Conservation (phyloP, 2,888 invertebrate genomes). For the Spodoptera littoralis region DNA sequence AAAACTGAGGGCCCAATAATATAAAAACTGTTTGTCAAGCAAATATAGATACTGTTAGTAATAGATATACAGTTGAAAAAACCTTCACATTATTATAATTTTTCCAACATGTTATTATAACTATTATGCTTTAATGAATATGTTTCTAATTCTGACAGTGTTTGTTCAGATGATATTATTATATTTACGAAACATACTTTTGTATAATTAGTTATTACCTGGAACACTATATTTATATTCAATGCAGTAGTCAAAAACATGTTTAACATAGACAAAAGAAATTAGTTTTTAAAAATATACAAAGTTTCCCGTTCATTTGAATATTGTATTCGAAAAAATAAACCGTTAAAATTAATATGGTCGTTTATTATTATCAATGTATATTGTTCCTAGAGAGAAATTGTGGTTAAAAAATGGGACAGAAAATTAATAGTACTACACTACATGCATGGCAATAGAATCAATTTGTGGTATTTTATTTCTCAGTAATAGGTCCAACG, state of each 20-base stretch:
- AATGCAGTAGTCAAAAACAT: conserved; percentile 6
- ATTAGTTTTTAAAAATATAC: conserved; percentile 7
- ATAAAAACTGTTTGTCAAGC: conserved; percentile 27
- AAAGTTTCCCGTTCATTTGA: not conserved
- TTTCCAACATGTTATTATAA: conserved; percentile 1
- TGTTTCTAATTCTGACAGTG: conserved; percentile 9
- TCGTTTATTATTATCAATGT: conserved; percentile 8
- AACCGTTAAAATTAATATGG: conserved; percentile 11
- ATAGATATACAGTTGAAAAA: conserved; percentile 24
- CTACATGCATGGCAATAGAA: not conserved
- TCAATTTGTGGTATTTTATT: no score
- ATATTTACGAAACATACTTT: conserved; percentile 18
- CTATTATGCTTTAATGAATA: conserved; percentile 6
- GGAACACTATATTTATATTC: conserved; percentile 8
- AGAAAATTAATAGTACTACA: not conserved
- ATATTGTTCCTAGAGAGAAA: not conserved
- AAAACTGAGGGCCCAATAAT: conserved; percentile 44
- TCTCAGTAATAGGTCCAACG: no score
- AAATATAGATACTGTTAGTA: conserved; percentile 12
- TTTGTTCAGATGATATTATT: conserved; percentile 32
- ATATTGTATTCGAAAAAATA: conserved; percentile 8
- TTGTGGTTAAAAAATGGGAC: not conserved
- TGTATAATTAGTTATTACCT: conserved; percentile 8
- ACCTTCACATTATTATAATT: conserved; percentile 5
- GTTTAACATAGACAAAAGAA: not conserved